Conservation (phyloP, 2,888 invertebrate species). For the Pseudococcus viburni region DNA sequence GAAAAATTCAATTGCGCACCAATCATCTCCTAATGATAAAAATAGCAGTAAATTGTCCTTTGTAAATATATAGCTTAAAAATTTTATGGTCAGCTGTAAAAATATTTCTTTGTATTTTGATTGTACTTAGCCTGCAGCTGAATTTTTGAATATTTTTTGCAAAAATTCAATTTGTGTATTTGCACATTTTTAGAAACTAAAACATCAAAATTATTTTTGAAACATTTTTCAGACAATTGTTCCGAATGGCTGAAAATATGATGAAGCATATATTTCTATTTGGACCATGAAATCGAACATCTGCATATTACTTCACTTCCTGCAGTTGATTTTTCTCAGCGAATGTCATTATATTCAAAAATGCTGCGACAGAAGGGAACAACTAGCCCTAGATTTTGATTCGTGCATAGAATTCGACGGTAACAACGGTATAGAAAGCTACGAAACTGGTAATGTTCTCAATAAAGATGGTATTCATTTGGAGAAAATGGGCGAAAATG, state of each 20-base stretch:
- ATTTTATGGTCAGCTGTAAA: no score
- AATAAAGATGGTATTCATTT: conserved; percentile 45
- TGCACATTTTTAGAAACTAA: no score
- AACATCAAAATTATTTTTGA: not conserved
- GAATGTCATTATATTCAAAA: conserved; percentile 56
- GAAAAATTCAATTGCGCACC: no score
- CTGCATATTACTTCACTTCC: not conserved
- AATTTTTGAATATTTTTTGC: no score
- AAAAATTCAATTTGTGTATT: no score
- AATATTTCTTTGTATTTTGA: no score
- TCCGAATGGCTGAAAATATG: not conserved
- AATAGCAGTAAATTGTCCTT: no score
- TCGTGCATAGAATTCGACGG: conserved; percentile 55
- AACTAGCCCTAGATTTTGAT: conserved; percentile 24
- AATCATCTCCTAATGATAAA: no score
- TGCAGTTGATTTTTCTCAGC: not conserved
- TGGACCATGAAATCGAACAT: not conserved
- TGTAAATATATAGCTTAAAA: no score
- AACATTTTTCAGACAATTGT: not conserved
- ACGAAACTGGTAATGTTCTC: not conserved
- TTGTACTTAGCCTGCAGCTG: no score
- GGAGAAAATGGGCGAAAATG: conserved; percentile 22
- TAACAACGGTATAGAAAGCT: conserved; percentile 18
- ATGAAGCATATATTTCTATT: not conserved
- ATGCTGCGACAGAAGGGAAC: conserved; percentile 55